Base-by-base conservation (phyloP, 2,797 vertebrate species). In the Xiphophorus birchmanni region DNA sequence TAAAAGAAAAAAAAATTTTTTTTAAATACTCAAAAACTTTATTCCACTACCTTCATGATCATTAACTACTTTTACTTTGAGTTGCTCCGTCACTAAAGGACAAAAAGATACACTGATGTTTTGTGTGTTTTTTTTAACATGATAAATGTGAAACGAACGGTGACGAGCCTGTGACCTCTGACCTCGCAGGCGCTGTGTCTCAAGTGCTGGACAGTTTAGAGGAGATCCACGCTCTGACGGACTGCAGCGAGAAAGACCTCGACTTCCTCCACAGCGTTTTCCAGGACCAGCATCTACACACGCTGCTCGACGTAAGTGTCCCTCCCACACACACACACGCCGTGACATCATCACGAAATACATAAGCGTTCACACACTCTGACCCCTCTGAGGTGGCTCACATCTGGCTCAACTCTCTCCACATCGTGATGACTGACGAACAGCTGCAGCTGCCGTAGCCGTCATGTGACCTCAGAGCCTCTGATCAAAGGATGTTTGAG, bases 201-300 rank as follows among this genome's bases (percentile, higher is more conserved):
- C 98, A 99, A 95, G 98, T 99, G 90, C 93, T 99, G 93, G 98
- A 99, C 94, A 99, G 98, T 91, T 92, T 99, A 92, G 98, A 99
- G 93, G 98, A 99, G 96, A 99, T 99, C 94, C 98, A 99, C 10
- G 98, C 98, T 12, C 94, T 99, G 91, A 99, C 98, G 58, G 98
- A 99, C 95, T 99, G 98, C 97, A 95, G 93, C 35, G 94, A 95
- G 60, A 95, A 94, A 82, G 94, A 95, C 88, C 95, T 99, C 89
- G 98, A 99, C 93, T 99, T 99, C 94, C 97, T 99, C 81, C 98
- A 99, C 96, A 99, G 98, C 82, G 98, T 99, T 95, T 99, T 99
- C 95, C 98, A 99, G 93, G 98, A 99, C 95, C 98, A 99, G 89
- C 98, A 99, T 96, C 97, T 99, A 80, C 98, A 99, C 95, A 99